Evolutionary conservation across 2,797 vertebrate species (phyloP).

Genomic region (Natrix natrix): DNA sequence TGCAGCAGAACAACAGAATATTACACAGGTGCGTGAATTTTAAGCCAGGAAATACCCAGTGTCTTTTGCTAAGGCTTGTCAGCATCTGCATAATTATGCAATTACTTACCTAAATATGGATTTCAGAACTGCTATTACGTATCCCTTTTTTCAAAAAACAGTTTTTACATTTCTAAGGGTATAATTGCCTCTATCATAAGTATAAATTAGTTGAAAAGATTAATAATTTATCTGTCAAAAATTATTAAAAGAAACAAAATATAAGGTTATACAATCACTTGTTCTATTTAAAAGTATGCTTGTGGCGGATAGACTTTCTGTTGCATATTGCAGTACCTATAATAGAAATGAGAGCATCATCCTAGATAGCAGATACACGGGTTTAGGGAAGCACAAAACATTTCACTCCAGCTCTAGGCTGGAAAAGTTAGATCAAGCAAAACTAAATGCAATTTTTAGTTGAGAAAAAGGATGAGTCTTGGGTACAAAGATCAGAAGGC

Average conservation of each 20-base stretch:
- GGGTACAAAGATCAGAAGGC: not conserved
- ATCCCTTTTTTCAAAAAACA: conserved; percentile 4
- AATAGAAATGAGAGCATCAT: not conserved
- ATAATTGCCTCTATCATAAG: conserved; percentile 16
- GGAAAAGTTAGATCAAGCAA: not conserved
- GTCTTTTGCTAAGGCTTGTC: not conserved
- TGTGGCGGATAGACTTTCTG: not conserved
- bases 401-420: not conserved
- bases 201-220: conserved; percentile 2
- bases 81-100: conserved; percentile 1
- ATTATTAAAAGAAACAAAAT: not conserved
- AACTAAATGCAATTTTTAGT: not conserved
- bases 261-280: not conserved
- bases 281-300: not conserved
- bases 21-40: not conserved
- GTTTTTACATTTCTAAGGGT: not conserved
- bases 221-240: conserved; percentile 23
- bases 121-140: not conserved
- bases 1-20: not conserved
- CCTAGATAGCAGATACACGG: not conserved
- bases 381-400: not conserved
- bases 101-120: conserved; percentile 16
- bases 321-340: not conserved
- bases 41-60: conserved; percentile 1
- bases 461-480: not conserved